A percentile compares a stretch with the other conserved stretches of the same genome.
These are phyloP conservation scores for Hydractinia echinata DNA, from an alignment of 30 jellyfish, hydroid and myxozoan species.

Conservation along the genomic window DNA sequence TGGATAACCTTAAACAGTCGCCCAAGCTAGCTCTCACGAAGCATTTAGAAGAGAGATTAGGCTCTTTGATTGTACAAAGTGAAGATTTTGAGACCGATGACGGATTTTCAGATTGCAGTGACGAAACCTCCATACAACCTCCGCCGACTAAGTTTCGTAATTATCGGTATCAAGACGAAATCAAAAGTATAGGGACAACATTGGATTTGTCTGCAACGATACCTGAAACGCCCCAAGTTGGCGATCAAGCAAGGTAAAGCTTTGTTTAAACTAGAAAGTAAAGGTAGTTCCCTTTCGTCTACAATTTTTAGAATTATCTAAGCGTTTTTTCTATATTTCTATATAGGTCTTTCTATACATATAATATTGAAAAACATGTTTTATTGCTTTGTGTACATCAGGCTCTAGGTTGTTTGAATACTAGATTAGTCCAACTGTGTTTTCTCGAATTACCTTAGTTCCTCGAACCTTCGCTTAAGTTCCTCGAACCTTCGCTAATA, in stretches of 20 bases:
- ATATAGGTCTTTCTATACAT: no score
- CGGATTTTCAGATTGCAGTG: conserved; percentile 81
- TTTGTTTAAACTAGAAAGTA: neutral
- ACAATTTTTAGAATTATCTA: no score
- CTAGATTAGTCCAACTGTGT: no score
- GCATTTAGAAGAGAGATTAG: conserved; percentile 18
- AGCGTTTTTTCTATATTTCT: no score
- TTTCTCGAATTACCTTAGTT: no score
- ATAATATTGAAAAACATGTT: no score
- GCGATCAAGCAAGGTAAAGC: conserved; percentile 38
- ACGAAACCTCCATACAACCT: conserved; percentile 72
- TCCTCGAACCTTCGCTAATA: no score
- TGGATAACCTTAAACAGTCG: neutral
- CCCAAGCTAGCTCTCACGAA: conserved; percentile 1
- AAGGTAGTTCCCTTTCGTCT: neutral
- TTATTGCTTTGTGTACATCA: no score
- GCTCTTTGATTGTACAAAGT: conserved; percentile 15
- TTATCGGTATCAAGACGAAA: conserved; percentile 89
- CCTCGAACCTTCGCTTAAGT: no score
- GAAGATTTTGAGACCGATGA: conserved; percentile 60
- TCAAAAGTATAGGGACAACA: conserved; percentile 76
- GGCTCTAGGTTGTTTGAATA: no score
- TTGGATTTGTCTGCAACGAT: conserved; percentile 71
- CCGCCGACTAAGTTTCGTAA: conserved; percentile 87
- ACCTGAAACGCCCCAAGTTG: conserved; percentile 81